Evolutionary conservation across 2,888 invertebrate genomes (phyloP).

Genomic region (Pemphredon lugubris): DNA sequence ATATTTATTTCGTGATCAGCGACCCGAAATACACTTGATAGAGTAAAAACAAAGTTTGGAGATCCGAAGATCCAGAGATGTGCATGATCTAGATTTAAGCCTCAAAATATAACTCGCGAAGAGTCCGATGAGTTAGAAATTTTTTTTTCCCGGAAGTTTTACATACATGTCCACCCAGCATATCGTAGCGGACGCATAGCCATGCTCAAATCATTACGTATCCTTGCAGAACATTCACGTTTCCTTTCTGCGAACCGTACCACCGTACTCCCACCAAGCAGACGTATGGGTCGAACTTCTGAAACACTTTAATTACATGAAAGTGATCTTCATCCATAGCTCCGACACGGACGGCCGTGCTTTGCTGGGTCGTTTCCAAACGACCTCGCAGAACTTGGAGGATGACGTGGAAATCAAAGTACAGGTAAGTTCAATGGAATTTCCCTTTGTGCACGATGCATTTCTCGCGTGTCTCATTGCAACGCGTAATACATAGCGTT

Average conservation of each 20-base stretch:
- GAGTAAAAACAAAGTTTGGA: background rate
- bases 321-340: conserved; percentile 96
- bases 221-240: conserved; percentile 94
- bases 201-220: background rate
- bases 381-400: conserved; percentile 94
- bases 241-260: conserved; percentile 97
- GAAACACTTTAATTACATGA: conserved; percentile 94
- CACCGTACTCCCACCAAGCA: conserved; percentile 99
- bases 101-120: no score
- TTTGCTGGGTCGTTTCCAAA: conserved; percentile 95
- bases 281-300: conserved; percentile 98
- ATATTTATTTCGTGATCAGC: background rate
- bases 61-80: no score
- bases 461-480: no score
- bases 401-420: conserved; percentile 97
- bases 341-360: conserved; percentile 98
- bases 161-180: no score
- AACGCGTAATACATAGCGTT: no score
- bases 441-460: no score
- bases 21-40: background rate
- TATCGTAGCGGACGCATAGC: no score
- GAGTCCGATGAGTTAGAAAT: no score
- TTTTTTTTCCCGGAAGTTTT: no score
- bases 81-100: no score
- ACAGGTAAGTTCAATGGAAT: conserved; percentile 79